phyloP scores from a whole-genome alignment of 2,113 vertebrate genomes.

The Heloderma charlesbogerti region DNA sequence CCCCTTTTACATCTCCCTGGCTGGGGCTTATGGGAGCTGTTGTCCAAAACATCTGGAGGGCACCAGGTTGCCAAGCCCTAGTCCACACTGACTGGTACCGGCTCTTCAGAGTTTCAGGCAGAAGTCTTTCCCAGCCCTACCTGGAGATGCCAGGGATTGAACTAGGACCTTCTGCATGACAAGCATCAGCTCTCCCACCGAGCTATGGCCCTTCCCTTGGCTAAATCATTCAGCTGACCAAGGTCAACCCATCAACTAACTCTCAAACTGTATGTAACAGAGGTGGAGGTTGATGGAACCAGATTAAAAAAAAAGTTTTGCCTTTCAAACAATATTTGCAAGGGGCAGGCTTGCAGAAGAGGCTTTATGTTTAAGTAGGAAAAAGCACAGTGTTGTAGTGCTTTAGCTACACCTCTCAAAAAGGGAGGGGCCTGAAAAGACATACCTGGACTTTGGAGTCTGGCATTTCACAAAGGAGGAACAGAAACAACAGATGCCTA shows the following conservation, averaged over 20 bases:
- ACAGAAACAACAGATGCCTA: neutral
- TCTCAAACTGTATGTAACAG: neutral
- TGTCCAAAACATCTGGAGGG: too few relatives aligned
- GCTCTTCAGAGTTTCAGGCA: neutral
- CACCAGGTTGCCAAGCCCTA: too few relatives aligned
- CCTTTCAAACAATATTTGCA: neutral
- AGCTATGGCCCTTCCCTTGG: neutral
- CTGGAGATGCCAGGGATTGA: neutral
- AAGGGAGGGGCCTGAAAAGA: neutral
- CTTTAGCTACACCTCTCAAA: neutral
- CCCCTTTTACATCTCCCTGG: too few relatives aligned
- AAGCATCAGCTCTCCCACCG: neutral
- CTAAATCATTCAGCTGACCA: neutral
- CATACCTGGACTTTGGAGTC: slow-evolving; percentile 14
- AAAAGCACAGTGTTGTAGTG: neutral
- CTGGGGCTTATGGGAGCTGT: too few relatives aligned
- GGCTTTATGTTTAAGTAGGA: neutral
- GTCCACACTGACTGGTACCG: neutral
- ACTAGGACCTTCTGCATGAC: neutral
- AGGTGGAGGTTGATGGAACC: neutral
- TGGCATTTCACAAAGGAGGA: neutral
- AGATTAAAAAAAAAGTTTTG: neutral
- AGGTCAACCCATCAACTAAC: neutral
- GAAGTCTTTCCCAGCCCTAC: neutral
- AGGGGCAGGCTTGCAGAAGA: neutral